These are phyloP conservation scores for Microtus montanus DNA, from an alignment of 2,113 vertebrate genomes.

Conservation along the genomic window DNA sequence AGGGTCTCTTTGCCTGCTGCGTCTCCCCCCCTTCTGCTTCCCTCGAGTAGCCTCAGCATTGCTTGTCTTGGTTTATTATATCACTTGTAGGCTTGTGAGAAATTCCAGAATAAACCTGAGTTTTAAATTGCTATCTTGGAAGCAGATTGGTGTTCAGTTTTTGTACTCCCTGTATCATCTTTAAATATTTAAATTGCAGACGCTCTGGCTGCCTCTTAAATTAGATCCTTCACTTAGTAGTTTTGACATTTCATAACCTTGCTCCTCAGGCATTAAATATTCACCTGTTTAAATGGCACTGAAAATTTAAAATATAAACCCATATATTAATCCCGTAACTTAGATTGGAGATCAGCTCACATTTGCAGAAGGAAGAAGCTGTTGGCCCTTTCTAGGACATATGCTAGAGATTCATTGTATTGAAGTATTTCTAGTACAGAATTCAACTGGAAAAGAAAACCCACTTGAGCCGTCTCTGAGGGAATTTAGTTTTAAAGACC, in stretches of 20 bases:
- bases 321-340: slow-evolving; percentile 46
- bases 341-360: slow-evolving; percentile 38
- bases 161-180: slow-evolving; percentile 71
- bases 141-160: slow-evolving; percentile 65
- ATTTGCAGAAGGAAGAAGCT: slow-evolving; percentile 39
- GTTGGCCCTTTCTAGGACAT: not conserved
- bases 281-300: slow-evolving; percentile 78
- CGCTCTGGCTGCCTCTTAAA: slow-evolving; percentile 72
- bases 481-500: slow-evolving; percentile 44
- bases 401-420: not conserved
- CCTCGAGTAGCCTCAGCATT: slow-evolving; percentile 34
- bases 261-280: slow-evolving; percentile 75
- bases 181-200: slow-evolving; percentile 82
- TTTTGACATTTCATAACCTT: slow-evolving; percentile 77
- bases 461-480: slow-evolving; percentile 23
- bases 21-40: not conserved
- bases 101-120: slow-evolving; percentile 75
- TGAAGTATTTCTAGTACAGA: slow-evolving; percentile 52
- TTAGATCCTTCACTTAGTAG: slow-evolving; percentile 71
- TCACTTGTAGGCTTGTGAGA: slow-evolving; percentile 67
- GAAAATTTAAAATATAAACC: slow-evolving; percentile 63
- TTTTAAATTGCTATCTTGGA: slow-evolving; percentile 73
- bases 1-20: slow-evolving; percentile 43
- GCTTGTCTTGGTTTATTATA: slow-evolving; percentile 66
- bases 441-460: slow-evolving; percentile 9